Percentiles rank a stretch among this genome's conserved stretches.
Evolutionary conservation across 2,888 invertebrate species (phyloP).

Genomic region (Ochlodes sylvanus): DNA sequence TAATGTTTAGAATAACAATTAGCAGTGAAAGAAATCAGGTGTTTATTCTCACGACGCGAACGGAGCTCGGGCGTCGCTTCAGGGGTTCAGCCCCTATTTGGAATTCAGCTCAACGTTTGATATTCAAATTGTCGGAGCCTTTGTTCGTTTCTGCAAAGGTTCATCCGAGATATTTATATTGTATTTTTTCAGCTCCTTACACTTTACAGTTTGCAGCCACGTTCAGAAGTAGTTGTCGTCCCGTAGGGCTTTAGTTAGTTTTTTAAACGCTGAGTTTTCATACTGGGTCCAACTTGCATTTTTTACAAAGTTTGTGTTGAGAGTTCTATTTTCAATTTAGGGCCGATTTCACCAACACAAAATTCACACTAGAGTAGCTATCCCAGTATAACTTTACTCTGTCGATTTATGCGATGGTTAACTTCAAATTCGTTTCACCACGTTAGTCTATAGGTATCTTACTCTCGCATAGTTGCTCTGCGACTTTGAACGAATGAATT

Average conservation of each 20-base stretch:
- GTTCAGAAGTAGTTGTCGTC: neutral
- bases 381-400: no score
- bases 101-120: conserved; percentile 22
- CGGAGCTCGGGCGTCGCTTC: neutral
- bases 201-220: neutral
- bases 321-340: neutral
- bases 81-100: conserved; percentile 9
- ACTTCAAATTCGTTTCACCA: no score
- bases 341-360: no score
- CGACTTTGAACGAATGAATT: no score
- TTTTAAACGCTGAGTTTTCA: neutral
- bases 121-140: conserved; percentile 24
- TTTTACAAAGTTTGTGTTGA: neutral
- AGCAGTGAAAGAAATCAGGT: conserved; percentile 15
- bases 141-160: conserved; percentile 13
- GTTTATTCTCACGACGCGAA: conserved; percentile 8
- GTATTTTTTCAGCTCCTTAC: conserved; percentile 1
- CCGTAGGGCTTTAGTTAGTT: neutral
- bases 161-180: conserved; percentile 14
- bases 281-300: neutral
- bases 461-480: no score
- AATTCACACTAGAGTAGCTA: no score
- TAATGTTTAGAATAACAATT: conserved; percentile 13
- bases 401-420: no score
- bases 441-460: no score